These are phyloP conservation scores for Emydoidea blandingii DNA, from an alignment of 2,797 vertebrate genomes.

Conservation along the genomic window DNA sequence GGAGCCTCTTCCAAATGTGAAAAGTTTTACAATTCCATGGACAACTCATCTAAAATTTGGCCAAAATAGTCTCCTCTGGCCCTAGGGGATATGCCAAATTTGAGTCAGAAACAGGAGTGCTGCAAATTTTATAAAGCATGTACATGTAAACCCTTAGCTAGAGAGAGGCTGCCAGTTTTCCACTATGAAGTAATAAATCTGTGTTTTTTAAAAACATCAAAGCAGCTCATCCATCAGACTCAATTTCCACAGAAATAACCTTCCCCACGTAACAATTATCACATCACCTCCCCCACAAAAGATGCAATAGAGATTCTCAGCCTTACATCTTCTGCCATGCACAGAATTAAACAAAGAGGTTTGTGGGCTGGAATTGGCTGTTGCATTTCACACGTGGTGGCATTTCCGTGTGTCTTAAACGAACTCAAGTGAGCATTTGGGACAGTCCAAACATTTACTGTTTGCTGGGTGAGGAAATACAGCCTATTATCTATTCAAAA, in stretches of 20 bases:
- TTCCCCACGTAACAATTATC: background rate
- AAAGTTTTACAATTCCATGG: background rate
- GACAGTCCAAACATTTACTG: slow-evolving; percentile 14
- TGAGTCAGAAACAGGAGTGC: slow-evolving; percentile 13
- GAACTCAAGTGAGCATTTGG: background rate
- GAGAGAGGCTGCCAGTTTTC: background rate
- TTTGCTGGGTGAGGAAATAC: background rate
- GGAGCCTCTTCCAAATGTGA: background rate
- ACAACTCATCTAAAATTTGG: slow-evolving; percentile 16
- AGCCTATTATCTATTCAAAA: background rate
- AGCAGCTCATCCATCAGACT: background rate
- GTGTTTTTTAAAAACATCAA: background rate
- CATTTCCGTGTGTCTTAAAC: background rate
- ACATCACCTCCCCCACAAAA: background rate
- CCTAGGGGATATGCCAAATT: background rate
- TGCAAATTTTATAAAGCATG: background rate
- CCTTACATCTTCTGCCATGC: rapidly evolving
- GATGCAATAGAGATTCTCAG: rapidly evolving
- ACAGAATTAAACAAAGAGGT: background rate
- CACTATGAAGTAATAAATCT: background rate
- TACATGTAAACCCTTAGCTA: background rate
- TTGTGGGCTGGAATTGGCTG: background rate
- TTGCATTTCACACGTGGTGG: background rate
- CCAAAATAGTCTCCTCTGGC: background rate
- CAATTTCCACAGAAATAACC: background rate